Evolutionary conservation across 1,140 invertebrate genomes (phyloP).

Genomic region (Macrocentrus cingulum): DNA sequence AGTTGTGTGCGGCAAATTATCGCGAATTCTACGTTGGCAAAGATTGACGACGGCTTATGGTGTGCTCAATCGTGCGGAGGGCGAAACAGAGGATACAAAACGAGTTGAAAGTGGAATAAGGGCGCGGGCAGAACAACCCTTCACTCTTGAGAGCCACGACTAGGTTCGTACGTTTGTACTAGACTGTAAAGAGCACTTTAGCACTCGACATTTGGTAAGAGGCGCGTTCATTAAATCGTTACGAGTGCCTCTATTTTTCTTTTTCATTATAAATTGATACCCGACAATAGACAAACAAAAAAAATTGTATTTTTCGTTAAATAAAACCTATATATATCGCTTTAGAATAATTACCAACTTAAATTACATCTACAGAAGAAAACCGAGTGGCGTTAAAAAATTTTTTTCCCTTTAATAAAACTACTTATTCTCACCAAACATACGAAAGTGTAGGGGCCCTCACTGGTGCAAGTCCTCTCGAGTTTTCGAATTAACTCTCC

Average conservation of each 20-base stretch:
- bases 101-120: slow-evolving; percentile 23
- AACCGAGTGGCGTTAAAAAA: background rate
- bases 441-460: background rate
- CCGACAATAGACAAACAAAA: too few relatives aligned
- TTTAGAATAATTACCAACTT: too few relatives aligned
- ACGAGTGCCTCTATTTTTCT: too few relatives aligned
- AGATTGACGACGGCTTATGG: slow-evolving; percentile 27
- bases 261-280: too few relatives aligned
- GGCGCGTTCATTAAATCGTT: slow-evolving; percentile 54
- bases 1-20: slow-evolving; percentile 48
- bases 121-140: slow-evolving; percentile 43
- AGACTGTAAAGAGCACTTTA: slow-evolving; percentile 45
- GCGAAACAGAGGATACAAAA: slow-evolving; percentile 13
- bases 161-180: slow-evolving; percentile 40
- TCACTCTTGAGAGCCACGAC: slow-evolving; percentile 38
- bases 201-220: slow-evolving; percentile 38
- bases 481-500: slow-evolving; percentile 27
- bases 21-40: slow-evolving; percentile 38
- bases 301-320: too few relatives aligned
- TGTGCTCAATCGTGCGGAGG: slow-evolving; percentile 10
- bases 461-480: background rate
- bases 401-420: background rate
- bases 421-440: slow-evolving; percentile 1
- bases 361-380: background rate
- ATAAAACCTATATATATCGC: too few relatives aligned